Base-by-base conservation (phyloP, 2,797 vertebrate species). In the Dryobates pubescens region DNA sequence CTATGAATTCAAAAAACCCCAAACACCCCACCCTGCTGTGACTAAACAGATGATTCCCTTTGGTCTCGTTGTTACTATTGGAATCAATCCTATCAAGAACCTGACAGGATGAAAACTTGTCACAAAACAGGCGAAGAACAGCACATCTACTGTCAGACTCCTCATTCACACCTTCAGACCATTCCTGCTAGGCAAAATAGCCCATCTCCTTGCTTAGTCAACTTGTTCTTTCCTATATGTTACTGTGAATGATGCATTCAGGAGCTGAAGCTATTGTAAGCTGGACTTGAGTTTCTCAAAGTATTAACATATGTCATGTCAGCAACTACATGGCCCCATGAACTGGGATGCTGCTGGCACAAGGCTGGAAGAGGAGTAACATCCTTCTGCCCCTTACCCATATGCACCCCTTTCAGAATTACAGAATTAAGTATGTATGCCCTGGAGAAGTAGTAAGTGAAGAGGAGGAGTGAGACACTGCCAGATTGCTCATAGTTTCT, bases 71-170 rank as follows among this genome's bases (percentile, higher is more conserved):
- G n/a, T 9, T 0, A 0, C 27, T 49, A 26, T 17, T 45, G 15
- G 34, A 83, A 62, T 32, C 11, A 59, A 16, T 36, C n/a, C 5
- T 17, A 29, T 10, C 8, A 6, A 34, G 61, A 76, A 47, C 27
- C 5, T 36, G 17, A 20, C 7, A 68, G 15, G 2, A 2, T 49
- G 54, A n/a, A 83, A 26, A 47, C 10, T 13, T 92, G 58, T 26
- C 29, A 24, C 62, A 26, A 57, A 65, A 17, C 36, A 56, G n/a
- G 0, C 41, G 32, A 15, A 79, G 36, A 26, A 56, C 23, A 82
- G 51, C 9, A n/a, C 15, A 3, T 20, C 10, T 0, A 0, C 41
- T 64, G 0, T n/a, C 18, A 43, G 36, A 38, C 4, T 17, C 2
- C 13, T 71, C 7, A 1, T 54, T 85, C 18, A 5, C 3, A 29